Evolutionary conservation across 92 coral and sea anemone genomes (phyloP), one percentile per base, ranked within the genome.

Genomic region (Porites lobata): DNA sequence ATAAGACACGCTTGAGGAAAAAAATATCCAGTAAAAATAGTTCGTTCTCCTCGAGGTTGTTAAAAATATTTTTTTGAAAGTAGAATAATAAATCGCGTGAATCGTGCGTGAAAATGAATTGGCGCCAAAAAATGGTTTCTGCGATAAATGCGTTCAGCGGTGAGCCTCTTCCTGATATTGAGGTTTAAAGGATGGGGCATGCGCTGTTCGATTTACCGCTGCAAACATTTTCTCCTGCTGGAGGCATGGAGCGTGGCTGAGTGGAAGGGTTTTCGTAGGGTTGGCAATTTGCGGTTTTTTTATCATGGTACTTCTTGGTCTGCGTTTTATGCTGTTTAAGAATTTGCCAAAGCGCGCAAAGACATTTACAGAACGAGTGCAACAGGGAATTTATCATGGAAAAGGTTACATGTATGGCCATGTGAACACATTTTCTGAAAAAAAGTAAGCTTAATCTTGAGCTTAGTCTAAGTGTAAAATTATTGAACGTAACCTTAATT

Each of bases 341-440:
- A 90, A 96, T 24, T 86, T 96, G 19, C 97, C 99, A 1, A 91
- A 94, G 74, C 96, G 98, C 13, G 86, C 86, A 6, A 70, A 38
- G 20, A 43, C 64, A 18, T 92, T 96, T 72, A 98, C 98, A 8
- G 93, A 94, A 77, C 94, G 92, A 24, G 98, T 94, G 19, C 98
- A 96, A 69, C 86, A 94, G 18, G 99, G 99, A 14, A 94, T 96
- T 77, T 96, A 95, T 76, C 97, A 94, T 52, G 98, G 99, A 5
- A 94, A 96, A 77, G 94, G 95, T 2, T 86, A 93, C 53, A 96
- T 96, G 99, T 95, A 92, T 87, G 99, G 99, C 22, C 93, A 95
- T 67, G 95, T 86, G 85, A 94, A 92, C 18, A 96, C 99, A 26
- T 96, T 96, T 84, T 95, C 98, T 62, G 99, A 95, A 54, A 96